These are phyloP conservation scores for Australoheros facetus DNA, from an alignment of 2,797 vertebrate genomes.

Conservation along the genomic window DNA sequence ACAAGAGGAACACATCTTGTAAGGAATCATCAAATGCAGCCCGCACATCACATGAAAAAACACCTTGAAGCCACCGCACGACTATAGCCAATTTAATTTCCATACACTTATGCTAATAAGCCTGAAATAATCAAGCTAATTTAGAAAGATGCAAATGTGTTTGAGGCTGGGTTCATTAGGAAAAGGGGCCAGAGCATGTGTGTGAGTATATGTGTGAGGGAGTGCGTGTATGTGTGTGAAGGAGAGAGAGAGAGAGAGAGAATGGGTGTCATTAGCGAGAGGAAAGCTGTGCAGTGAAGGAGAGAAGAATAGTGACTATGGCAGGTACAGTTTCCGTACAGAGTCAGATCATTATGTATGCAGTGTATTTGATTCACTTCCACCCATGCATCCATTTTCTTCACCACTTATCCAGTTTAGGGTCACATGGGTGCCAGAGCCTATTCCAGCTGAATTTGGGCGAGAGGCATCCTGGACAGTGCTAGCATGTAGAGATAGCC, in stretches of 20 bases:
- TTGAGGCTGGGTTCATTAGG: slow-evolving; percentile 79
- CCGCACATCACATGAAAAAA: slow-evolving; percentile 68
- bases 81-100: slow-evolving; percentile 80
- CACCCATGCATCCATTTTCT: not conserved
- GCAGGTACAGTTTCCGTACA: slow-evolving; percentile 32
- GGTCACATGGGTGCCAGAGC: not conserved
- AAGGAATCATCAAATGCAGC: slow-evolving; percentile 64
- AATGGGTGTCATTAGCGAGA: slow-evolving; percentile 62
- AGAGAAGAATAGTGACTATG: slow-evolving; percentile 24
- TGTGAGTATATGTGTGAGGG: slow-evolving; percentile 5
- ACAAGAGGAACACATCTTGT: slow-evolving; percentile 33
- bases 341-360: not conserved
- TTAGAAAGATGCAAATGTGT: slow-evolving; percentile 81
- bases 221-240: slow-evolving; percentile 19
- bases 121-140: slow-evolving; percentile 82
- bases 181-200: slow-evolving; percentile 44
- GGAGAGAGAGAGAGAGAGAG: not conserved
- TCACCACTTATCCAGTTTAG: not conserved
- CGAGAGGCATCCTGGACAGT: not conserved
- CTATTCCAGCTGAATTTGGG: not conserved
- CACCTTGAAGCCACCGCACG: slow-evolving; percentile 73
- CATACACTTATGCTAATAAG: slow-evolving; percentile 82
- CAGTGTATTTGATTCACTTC: not conserved
- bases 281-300: slow-evolving; percentile 43
- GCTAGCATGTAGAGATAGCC: not conserved